phyloP scores from a whole-genome alignment of 2,888 invertebrate species.

The Gasteruption jaculator region DNA sequence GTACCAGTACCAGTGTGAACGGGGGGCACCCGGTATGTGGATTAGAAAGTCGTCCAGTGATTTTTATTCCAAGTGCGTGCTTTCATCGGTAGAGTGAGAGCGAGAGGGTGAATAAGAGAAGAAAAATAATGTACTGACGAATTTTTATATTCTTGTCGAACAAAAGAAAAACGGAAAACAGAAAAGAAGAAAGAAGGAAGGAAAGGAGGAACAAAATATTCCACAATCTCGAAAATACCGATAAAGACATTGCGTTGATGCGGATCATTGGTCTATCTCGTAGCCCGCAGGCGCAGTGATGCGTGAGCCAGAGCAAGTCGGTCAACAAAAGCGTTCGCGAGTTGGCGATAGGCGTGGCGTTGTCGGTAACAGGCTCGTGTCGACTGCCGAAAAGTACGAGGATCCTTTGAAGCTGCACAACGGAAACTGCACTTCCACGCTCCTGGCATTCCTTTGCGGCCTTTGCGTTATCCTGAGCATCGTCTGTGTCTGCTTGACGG shows the following conservation, averaged over 20 bases:
- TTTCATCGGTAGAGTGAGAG: too few species aligned
- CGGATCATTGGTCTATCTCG: too few species aligned
- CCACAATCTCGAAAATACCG: slow-evolving; percentile 5
- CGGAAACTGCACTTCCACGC: slow-evolving; percentile 12
- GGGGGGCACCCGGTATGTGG: too few species aligned
- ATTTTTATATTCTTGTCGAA: slow-evolving; percentile 10
- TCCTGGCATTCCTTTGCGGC: slow-evolving; percentile 35
- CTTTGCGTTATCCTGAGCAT: slow-evolving; percentile 35
- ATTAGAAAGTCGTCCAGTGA: too few species aligned
- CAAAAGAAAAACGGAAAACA: too few species aligned
- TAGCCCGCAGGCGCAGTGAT: too few species aligned
- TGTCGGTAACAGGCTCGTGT: slow-evolving; percentile 7
- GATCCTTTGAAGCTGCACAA: slow-evolving; percentile 1
- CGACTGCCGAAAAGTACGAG: too few species aligned
- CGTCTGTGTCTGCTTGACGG: slow-evolving; percentile 34
- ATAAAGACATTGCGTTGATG: too few species aligned
- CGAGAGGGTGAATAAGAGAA: too few species aligned
- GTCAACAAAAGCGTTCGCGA: slow-evolving; percentile 12
- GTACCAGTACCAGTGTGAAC: too few species aligned
- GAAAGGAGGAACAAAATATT: not conserved
- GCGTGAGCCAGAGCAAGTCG: too few species aligned
- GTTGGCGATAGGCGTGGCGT: slow-evolving; percentile 17
- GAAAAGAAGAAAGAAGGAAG: not conserved
- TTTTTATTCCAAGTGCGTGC: slow-evolving; percentile 4
- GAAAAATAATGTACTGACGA: too few species aligned